Evolutionary conservation across 2,113 vertebrate species (phyloP).

Genomic region (Brachyhypopomus occidentalis): DNA sequence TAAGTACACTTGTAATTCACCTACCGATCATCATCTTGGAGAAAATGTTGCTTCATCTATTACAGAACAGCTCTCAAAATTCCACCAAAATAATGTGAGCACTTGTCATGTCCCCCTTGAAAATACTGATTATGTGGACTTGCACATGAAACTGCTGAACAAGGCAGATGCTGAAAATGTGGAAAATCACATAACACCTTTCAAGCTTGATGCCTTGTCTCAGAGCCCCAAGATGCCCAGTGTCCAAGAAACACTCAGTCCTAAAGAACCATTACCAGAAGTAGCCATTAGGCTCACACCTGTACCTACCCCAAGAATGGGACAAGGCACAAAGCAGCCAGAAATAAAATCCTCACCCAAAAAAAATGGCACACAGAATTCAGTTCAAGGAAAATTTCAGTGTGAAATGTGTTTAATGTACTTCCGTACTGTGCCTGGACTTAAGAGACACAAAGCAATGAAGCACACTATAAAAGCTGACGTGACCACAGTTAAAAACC

Average conservation of each 20-base stretch:
- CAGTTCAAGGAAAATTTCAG: conserved; percentile 67
- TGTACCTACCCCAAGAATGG: conserved; percentile 51
- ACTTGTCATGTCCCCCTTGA: conserved; percentile 56
- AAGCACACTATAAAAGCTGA: conserved; percentile 80
- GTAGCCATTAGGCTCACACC: conserved; percentile 49
- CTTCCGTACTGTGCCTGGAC: conserved; percentile 87
- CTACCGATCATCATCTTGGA: conserved; percentile 51
- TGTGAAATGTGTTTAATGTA: conserved; percentile 88
- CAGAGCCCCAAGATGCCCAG: conserved; percentile 53
- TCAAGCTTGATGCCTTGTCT: conserved; percentile 46
- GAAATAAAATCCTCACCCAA: conserved; percentile 62
- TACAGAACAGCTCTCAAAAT: conserved; percentile 27
- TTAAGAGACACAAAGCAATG: conserved; percentile 91
- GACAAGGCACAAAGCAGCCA: conserved; percentile 50
- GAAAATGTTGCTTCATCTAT: neutral
- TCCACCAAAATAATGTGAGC: conserved; percentile 50
- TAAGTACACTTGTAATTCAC: conserved; percentile 50
- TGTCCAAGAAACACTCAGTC: conserved; percentile 58
- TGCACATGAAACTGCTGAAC: conserved; percentile 56
- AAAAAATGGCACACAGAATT: conserved; percentile 58
- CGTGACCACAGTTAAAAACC: conserved; percentile 55
- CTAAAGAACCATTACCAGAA: conserved; percentile 49
- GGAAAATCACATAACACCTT: conserved; percentile 40
- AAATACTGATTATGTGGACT: conserved; percentile 56
- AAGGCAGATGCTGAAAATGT: conserved; percentile 57